Evolutionary conservation across 2,797 vertebrate species (phyloP).

Genomic region (Falco biarmicus): DNA sequence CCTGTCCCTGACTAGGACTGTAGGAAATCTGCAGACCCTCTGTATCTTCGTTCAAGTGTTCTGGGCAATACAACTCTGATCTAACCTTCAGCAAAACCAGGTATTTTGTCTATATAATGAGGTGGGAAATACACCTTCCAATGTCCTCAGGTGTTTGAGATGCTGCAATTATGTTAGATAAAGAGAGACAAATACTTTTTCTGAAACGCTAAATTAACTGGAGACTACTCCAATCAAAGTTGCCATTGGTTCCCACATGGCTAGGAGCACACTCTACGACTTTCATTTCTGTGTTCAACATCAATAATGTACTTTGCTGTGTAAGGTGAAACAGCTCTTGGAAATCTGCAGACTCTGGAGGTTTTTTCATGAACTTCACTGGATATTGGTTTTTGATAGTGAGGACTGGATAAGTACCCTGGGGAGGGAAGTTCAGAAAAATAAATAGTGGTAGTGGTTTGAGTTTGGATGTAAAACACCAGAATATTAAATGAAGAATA

Average conservation of each 20-base stretch:
- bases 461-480: background rate
- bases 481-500: conserved; percentile 6
- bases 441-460: background rate
- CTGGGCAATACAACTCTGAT: background rate
- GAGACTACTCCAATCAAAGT: background rate
- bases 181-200: background rate
- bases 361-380: background rate
- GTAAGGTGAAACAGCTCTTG: background rate
- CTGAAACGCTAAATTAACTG: background rate
- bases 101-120: background rate
- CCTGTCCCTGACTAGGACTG: background rate
- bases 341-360: background rate
- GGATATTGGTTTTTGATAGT: background rate
- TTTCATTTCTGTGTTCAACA: background rate
- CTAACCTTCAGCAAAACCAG: background rate
- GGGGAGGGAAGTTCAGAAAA: background rate
- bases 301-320: background rate
- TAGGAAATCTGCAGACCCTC: background rate
- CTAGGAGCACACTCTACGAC: background rate
- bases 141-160: background rate
- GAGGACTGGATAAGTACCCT: background rate
- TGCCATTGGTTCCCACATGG: fast-evolving
- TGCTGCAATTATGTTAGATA: background rate
- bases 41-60: background rate
- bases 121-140: background rate